Evolutionary conservation across 2,797 vertebrate species (phyloP), one percentile per base, ranked within the genome.

Genomic region (Eupleurogrammus muticus): DNA sequence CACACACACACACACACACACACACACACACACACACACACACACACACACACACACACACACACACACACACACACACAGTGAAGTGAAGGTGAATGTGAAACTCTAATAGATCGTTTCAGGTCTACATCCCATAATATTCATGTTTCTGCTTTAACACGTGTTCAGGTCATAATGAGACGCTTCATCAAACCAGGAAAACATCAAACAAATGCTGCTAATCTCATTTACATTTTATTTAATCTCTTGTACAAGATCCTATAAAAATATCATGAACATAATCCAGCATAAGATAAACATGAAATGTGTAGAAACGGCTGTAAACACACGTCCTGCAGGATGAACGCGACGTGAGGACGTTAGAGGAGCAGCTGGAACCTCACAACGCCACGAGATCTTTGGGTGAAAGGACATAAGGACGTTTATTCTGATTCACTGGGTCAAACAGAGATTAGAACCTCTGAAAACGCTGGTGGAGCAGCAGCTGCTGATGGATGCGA

Each of bases 361-460:
- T 5, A 71, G 69, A 70, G 80, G 59, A 86, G 79, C 80, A 82
- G 75, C 77, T 16, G 13, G 19, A 24, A 71, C 70, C 44, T 59
- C 19, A 49, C 14, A 77, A 42, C 47, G 52, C 42, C 49, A 73
- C 36, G 50, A 46, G 73, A 69, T 87, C 82, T 90, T 90, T 89
- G 87, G 88, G 77, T 63, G n/a, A 19, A 42, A 65, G 8, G 17
- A 69, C 8, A 20, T 49, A 53, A 66, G 20, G n/a, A 36, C 20
- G 35, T 58, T 64, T 56, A 40, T 13, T 66, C 46, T 48, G 65
- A 6, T 9, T 66, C 35, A 73, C 48, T 34, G 50, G 60, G 49
- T 17, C 64, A 51, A 9, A 56, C 9, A 55, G 28, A 73, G 42
- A 24, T 21, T 3, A 19, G 5, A 1, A 63, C 21, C 38, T 60